Evolutionary conservation across 2,113 vertebrate species (phyloP).

Genomic region (Elephas maximus): DNA sequence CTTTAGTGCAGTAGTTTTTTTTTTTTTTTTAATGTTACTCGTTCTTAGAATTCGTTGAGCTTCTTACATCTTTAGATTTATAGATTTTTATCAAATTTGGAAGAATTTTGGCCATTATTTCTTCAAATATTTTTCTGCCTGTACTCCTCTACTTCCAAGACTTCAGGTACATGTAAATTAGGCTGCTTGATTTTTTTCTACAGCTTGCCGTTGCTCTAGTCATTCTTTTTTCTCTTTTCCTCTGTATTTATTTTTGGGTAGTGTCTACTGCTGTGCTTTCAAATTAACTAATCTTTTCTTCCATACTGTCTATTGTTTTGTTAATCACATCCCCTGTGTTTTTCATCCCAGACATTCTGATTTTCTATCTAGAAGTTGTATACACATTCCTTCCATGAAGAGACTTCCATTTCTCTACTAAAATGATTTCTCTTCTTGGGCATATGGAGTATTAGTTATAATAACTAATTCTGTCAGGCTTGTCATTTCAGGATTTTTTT

Average conservation of each 20-base stretch:
- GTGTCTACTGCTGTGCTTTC: background rate
- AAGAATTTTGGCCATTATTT: too few relatives aligned
- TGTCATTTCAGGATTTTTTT: background rate
- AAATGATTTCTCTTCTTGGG: background rate
- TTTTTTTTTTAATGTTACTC: too few relatives aligned
- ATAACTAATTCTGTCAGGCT: background rate
- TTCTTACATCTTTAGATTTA: too few relatives aligned
- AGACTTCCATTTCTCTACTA: background rate
- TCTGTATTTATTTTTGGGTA: background rate
- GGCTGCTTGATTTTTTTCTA: background rate
- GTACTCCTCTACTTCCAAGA: background rate
- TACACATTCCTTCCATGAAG: background rate
- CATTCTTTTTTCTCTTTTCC: background rate
- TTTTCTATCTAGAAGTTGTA: background rate
- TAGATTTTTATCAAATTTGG: too few relatives aligned
- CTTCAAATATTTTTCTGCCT: too few relatives aligned
- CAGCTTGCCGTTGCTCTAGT: background rate
- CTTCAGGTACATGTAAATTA: background rate
- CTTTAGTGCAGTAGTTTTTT: too few relatives aligned
- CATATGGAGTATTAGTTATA: background rate
- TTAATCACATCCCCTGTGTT: background rate
- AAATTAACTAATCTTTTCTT: background rate
- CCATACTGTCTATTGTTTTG: background rate
- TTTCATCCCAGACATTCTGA: background rate
- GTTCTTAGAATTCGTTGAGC: too few relatives aligned